Conservation (phyloP, 35 echinoderm and acorn worm genomes). For the Ophioderma brevispina region DNA sequence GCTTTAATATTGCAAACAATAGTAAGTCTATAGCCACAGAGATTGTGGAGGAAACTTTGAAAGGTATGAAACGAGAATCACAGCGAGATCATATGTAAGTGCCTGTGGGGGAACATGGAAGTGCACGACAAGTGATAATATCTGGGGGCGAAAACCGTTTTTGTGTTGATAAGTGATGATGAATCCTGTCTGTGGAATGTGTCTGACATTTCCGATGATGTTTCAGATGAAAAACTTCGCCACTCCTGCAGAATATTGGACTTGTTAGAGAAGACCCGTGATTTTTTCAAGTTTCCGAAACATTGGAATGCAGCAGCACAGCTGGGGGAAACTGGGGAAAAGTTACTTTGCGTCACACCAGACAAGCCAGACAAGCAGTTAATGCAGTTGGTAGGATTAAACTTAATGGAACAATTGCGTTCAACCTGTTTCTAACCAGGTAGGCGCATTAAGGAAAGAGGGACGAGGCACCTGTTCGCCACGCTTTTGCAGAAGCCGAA, state of each 20-base stretch:
- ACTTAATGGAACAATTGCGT: no score
- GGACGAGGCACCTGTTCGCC: background rate
- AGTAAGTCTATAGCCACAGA: background rate
- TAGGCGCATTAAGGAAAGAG: background rate
- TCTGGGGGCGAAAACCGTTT: constrained; percentile 24
- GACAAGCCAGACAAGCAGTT: background rate
- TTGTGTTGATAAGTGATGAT: constrained; percentile 37
- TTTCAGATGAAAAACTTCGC: background rate
- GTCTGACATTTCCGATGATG: background rate
- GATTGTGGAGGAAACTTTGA: background rate
- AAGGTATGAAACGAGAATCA: background rate
- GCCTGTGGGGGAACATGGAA: constrained; percentile 14
- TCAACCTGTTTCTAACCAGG: background rate
- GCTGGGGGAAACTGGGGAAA: constrained; percentile 38
- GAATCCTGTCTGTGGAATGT: constrained; percentile 34
- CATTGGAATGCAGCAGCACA: constrained; percentile 15
- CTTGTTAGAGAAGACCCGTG: background rate
- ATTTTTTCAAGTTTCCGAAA: background rate
- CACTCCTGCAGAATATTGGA: background rate
- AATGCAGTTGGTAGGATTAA: no score
- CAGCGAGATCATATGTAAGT: constrained; percentile 26
- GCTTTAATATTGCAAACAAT: constrained; percentile 16
- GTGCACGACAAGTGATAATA: constrained; percentile 40
- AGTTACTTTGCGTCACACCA: constrained; percentile 10
- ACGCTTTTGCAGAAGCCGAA: background rate